Evolutionary conservation across 2,113 vertebrate genomes (phyloP).

Genomic region (Limanda limanda): DNA sequence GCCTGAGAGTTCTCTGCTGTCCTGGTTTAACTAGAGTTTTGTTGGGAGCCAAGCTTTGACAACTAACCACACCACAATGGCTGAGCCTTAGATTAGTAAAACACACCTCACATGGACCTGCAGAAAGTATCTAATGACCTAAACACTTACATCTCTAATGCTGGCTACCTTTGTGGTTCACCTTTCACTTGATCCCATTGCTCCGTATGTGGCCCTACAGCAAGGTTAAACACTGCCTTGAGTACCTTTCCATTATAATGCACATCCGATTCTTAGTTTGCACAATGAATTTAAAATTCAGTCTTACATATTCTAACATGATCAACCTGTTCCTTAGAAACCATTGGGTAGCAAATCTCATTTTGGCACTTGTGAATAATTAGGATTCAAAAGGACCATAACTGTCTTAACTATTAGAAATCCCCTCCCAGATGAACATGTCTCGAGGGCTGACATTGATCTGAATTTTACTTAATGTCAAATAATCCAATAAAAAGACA

Average conservation of each 20-base stretch:
- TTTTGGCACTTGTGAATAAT: conserved; percentile 42
- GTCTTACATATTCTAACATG: conserved; percentile 2
- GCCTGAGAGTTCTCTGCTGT: conserved; percentile 57
- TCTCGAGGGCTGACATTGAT: background rate
- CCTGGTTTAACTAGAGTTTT: conserved; percentile 36
- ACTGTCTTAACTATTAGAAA: background rate
- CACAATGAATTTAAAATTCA: background rate
- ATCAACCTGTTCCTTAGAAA: background rate
- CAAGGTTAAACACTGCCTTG: no score
- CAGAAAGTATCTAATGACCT: background rate
- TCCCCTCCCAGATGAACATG: background rate
- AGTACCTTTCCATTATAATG: background rate
- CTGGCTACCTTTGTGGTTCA: background rate
- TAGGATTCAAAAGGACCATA: background rate
- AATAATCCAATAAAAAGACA: conserved; percentile 6
- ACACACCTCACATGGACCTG: conserved; percentile 7
- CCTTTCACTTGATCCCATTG: no score
- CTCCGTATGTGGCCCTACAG: no score
- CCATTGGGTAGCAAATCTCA: conserved; percentile 15
- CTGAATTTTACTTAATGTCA: background rate
- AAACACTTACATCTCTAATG: background rate
- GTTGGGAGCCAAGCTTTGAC: conserved; percentile 41
- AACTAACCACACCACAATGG: conserved; percentile 31
- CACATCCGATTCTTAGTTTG: background rate
- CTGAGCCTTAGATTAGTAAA: conserved; percentile 7